Conservation (phyloP, 2,888 invertebrate species). For the Dolichopus griseipennis region DNA sequence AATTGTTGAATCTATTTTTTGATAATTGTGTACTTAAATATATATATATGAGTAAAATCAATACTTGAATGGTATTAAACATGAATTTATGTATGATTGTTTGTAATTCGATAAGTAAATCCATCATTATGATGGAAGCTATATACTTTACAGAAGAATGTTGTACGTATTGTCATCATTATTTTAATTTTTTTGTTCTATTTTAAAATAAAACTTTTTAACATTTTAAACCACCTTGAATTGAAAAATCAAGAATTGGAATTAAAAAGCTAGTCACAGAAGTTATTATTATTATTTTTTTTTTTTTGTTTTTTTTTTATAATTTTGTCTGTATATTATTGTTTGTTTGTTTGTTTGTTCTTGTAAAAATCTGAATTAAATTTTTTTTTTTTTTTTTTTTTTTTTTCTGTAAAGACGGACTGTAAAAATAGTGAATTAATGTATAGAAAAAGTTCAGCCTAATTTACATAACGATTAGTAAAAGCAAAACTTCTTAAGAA, state of each 20-base stretch:
- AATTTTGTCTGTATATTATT: no score
- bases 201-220: neutral
- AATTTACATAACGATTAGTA: constrained; percentile 11
- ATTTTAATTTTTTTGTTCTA: neutral
- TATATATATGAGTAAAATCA: no score
- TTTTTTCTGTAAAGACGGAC: neutral
- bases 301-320: neutral
- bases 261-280: neutral
- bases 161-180: neutral
- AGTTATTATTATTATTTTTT: neutral
- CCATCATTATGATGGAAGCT: neutral
- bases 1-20: neutral
- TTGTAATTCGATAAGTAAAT: neutral
- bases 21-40: no score
- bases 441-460: neutral
- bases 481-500: constrained; percentile 9
- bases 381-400: no score
- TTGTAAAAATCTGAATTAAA: neutral
- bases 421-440: no score
- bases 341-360: no score
- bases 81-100: neutral
- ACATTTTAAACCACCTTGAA: neutral
- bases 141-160: neutral
- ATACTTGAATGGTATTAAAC: neutral
- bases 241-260: neutral